Base-by-base conservation (phyloP, 2,888 invertebrate genomes). In the Ophion obscuratus region DNA sequence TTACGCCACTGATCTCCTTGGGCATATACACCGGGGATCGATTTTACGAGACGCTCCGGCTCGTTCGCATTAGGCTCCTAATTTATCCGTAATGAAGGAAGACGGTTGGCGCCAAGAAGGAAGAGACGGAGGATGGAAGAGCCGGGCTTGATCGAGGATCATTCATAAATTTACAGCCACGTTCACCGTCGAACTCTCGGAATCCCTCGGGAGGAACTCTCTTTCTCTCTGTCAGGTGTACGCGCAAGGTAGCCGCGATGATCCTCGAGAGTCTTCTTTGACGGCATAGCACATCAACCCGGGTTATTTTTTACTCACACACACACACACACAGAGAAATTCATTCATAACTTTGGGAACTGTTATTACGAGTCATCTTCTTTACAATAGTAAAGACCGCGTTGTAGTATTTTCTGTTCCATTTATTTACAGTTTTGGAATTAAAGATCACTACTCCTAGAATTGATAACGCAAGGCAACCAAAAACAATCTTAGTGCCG, bases 1-100 rank as follows among this genome's bases (percentile, higher is more conserved):
- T 79, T 77, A 64, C 81, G 77, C 74, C 80, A 70, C 11, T 74
- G 83, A 62, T 40, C n/a, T 80, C 64, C 53, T 6, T n/a, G 40
- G 11, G n/a, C 81, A 59, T 40, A 40, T 44, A 62, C 36, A 57
- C 36, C 4, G 4, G 66, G 61, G 68, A 74, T 80, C 85, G 77
- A 68, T 74, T 78, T 31, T 82, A 53, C 59, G 47, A 76, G 67
- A 73, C 76, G 68, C 47, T 83, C 20, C 59, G 61, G 59, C 67
- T 66, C 76, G 67, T 74, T 85, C 73, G 78, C 88, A 88, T 90
- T 88, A 91, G 90, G 89, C 20, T 88, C 88, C 91, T 91, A 91
- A 92, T 92, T 90, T 91, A 75, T 89, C 90, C 89, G 89, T 91
- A 91, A 92, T 92, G 92, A 90, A 90, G 88, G 90, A 90, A 88